Percentiles rank a stretch among this genome's conserved stretches.
phyloP scores from a whole-genome alignment of 2,888 invertebrate genomes.

The Melieria crassipennis region DNA sequence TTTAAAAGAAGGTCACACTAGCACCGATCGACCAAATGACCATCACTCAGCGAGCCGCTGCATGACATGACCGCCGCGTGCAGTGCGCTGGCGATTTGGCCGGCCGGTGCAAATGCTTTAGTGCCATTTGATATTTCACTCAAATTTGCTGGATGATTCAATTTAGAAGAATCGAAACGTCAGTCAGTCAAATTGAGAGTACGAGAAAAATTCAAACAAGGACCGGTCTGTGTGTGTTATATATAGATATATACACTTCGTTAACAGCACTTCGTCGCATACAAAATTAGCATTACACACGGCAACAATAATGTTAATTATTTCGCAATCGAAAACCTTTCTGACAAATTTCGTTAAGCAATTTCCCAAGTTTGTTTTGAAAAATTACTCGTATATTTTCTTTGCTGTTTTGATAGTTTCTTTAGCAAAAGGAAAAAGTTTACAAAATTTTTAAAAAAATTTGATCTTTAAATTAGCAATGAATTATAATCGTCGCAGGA shows the following conservation, averaged over 20 bases:
- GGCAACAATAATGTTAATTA: slow-evolving; percentile 14
- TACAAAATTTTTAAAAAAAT: slow-evolving; percentile 38
- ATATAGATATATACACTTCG: too few relatives aligned
- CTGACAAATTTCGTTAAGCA: slow-evolving; percentile 27
- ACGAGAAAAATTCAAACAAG: too few relatives aligned
- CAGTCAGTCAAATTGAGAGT: slow-evolving; percentile 18
- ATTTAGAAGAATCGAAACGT: slow-evolving; percentile 38
- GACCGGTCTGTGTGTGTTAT: too few relatives aligned
- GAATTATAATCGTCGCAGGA: slow-evolving; percentile 42
- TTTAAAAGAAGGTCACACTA: too few relatives aligned
- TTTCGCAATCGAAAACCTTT: slow-evolving; percentile 24
- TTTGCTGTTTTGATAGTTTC: slow-evolving; percentile 34
- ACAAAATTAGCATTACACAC: neutral
- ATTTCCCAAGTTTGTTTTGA: slow-evolving; percentile 38
- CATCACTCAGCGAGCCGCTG: too few relatives aligned
- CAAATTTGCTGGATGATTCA: slow-evolving; percentile 49
- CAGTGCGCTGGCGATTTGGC: neutral
- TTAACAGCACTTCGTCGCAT: neutral
- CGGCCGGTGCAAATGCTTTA: slow-evolving; percentile 1
- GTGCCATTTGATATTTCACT: slow-evolving; percentile 44
- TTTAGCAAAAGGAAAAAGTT: slow-evolving; percentile 35
- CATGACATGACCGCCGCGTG: neutral
- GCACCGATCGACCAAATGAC: too few relatives aligned
- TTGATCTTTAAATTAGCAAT: slow-evolving; percentile 44
- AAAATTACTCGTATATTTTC: slow-evolving; percentile 34